These are phyloP conservation scores for Psilopogon haemacephalus DNA, from an alignment of 2,113 vertebrate species.

Conservation along the genomic window DNA sequence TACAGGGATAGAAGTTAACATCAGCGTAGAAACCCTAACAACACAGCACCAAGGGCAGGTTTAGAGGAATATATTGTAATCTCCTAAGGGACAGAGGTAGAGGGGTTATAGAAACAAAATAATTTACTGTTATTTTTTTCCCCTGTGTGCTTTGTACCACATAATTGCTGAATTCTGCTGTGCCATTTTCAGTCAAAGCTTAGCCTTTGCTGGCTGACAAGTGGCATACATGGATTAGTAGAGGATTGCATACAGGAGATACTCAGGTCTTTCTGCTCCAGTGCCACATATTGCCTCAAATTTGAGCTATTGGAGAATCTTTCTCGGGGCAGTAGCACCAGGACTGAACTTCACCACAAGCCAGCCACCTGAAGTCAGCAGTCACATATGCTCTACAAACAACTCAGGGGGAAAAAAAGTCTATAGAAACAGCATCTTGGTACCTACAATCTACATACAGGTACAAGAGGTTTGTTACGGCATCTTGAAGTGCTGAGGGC, in stretches of 20 bases:
- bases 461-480: background rate
- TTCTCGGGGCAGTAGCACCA: background rate
- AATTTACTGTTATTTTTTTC: background rate
- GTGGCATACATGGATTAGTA: background rate
- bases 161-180: background rate
- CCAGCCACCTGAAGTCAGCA: constrained; percentile 30
- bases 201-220: too few species aligned
- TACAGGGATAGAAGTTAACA: background rate
- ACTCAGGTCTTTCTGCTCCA: background rate
- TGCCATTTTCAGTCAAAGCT: background rate
- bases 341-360: background rate
- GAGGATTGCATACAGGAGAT: background rate
- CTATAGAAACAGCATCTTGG: background rate
- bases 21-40: background rate
- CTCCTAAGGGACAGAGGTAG: background rate
- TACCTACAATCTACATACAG: background rate
- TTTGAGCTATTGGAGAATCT: background rate
- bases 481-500: fast-evolving
- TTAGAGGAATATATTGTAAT: background rate
- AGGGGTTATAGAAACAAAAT: background rate
- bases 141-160: background rate
- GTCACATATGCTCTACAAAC: background rate
- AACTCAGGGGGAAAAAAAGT: fast-evolving
- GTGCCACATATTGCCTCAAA: background rate
- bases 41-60: background rate